Evolutionary conservation across 2,888 invertebrate species (phyloP).

Genomic region (Carpatolechia fugitivella): DNA sequence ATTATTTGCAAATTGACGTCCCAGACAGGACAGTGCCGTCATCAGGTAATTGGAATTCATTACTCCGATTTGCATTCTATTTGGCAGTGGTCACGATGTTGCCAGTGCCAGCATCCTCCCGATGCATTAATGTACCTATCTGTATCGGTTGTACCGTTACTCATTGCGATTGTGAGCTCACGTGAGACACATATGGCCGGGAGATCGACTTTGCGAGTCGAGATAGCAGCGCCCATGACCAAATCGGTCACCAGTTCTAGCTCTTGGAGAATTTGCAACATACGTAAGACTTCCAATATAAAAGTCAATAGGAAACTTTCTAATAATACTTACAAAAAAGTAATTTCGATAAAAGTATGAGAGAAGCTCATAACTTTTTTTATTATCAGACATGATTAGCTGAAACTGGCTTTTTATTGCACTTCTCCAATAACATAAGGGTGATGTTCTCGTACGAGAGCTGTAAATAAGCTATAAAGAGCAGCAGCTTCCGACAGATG

Average conservation of each 20-base stretch:
- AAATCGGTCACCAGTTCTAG: slow-evolving; percentile 16
- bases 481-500: slow-evolving; percentile 48
- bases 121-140: slow-evolving; percentile 41
- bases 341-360: slow-evolving; percentile 28
- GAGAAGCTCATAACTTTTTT: slow-evolving; percentile 5
- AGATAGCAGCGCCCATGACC: slow-evolving; percentile 33
- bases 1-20: slow-evolving; percentile 56
- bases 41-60: slow-evolving; percentile 48
- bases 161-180: slow-evolving; percentile 34
- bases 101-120: slow-evolving; percentile 35
- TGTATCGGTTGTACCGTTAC: slow-evolving; percentile 40
- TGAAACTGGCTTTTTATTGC: slow-evolving; percentile 38
- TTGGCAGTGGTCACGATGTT: slow-evolving; percentile 38
- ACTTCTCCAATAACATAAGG: slow-evolving; percentile 40
- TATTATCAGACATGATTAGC: neutral
- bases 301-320: too few relatives aligned
- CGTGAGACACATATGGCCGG: slow-evolving; percentile 41
- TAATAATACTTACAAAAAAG: slow-evolving; percentile 15
- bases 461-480: slow-evolving; percentile 46
- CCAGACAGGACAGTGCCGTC: slow-evolving; percentile 48
- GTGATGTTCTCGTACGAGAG: slow-evolving; percentile 24
- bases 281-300: neutral
- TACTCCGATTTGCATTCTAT: slow-evolving; percentile 44
- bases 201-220: slow-evolving; percentile 32
- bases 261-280: neutral